phyloP scores from a whole-genome alignment of 2,113 vertebrate genomes.

The Stictonetta naevosa region DNA sequence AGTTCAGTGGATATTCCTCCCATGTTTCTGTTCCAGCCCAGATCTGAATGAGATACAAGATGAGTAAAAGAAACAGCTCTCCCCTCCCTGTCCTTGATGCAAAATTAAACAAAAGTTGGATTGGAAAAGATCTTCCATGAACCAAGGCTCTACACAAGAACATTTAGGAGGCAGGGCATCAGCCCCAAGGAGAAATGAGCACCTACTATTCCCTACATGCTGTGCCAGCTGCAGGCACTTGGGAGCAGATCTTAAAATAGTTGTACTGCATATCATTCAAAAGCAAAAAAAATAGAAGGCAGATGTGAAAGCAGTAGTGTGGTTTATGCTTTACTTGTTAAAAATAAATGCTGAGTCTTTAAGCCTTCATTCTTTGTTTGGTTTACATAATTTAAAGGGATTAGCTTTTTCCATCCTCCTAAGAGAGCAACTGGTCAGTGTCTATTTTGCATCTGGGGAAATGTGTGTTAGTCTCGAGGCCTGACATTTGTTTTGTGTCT shows the following conservation, averaged over 20 bases:
- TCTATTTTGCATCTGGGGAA: conserved; percentile 32
- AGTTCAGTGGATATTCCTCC: background rate
- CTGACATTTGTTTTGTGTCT: conserved; percentile 44
- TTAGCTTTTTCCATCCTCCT: conserved; percentile 47
- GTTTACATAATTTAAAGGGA: conserved; percentile 47
- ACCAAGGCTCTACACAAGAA: background rate
- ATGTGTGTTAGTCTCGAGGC: background rate
- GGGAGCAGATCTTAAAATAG: background rate
- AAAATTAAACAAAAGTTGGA: background rate
- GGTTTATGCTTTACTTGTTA: conserved; percentile 35
- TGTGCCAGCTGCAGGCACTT: background rate
- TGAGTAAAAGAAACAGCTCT: background rate
- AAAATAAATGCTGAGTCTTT: conserved; percentile 22
- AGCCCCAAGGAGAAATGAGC: background rate
- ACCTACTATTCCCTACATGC: background rate
- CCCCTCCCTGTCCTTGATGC: background rate
- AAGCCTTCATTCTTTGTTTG: background rate
- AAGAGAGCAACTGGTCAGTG: background rate
- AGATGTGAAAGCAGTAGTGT: background rate
- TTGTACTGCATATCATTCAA: background rate
- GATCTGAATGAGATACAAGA: background rate
- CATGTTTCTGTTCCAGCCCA: conserved; percentile 10
- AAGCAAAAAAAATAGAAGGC: background rate
- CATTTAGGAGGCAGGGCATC: accelerated
- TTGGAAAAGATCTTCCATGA: background rate